A percentile compares a stretch with the other conserved stretches of the same genome.
phyloP scores from a whole-genome alignment of 92 coral and sea anemone species.

The Zoanthus sociatus region DNA sequence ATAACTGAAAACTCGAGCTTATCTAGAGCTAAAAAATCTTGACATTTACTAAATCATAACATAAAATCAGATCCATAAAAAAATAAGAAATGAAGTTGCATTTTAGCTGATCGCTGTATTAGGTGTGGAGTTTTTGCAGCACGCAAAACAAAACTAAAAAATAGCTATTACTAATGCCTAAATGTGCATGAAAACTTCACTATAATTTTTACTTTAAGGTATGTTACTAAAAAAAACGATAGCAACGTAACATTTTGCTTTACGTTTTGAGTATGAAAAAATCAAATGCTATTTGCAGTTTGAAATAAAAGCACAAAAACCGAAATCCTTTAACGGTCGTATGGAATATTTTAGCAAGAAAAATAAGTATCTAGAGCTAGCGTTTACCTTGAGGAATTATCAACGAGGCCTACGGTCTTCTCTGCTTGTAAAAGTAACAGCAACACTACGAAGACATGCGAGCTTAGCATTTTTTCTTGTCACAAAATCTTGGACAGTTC shows the following conservation, averaged over 20 bases:
- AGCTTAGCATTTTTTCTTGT: background rate
- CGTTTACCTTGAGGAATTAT: constrained; percentile 4
- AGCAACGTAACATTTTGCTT: too few relatives aligned
- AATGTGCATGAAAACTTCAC: background rate
- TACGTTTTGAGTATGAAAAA: background rate
- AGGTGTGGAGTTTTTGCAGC: background rate
- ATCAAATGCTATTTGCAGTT: background rate
- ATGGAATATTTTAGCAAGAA: background rate
- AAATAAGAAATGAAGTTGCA: background rate
- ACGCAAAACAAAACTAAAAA: background rate
- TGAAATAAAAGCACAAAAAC: background rate
- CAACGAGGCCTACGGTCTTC: background rate
- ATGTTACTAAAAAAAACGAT: background rate
- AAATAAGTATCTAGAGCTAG: background rate
- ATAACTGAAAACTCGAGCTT: background rate
- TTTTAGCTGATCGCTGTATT: background rate
- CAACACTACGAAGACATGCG: background rate
- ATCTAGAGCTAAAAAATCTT: background rate
- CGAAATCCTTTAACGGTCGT: background rate
- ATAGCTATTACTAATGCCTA: too few relatives aligned
- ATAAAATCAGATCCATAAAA: background rate
- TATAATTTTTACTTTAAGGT: background rate
- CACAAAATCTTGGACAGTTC: constrained; percentile 11
- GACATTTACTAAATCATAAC: background rate
- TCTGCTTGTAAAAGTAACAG: background rate